Percentiles rank a stretch among this genome's conserved stretches.
Evolutionary conservation across 2,797 vertebrate genomes (phyloP).

Genomic region (Lacerta agilis): DNA sequence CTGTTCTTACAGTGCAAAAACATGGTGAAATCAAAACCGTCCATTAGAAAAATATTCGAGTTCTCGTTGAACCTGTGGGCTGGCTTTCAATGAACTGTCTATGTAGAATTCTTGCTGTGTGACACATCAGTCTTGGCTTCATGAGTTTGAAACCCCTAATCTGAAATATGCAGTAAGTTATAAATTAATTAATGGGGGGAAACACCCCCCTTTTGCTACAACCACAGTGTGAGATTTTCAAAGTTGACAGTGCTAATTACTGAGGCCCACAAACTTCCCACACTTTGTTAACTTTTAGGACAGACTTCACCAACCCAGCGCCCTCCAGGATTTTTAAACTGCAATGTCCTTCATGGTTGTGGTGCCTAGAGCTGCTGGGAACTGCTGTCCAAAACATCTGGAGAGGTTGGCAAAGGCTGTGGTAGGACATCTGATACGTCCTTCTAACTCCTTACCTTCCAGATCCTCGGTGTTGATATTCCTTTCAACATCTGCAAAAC

Average conservation of each 20-base stretch:
- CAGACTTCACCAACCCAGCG: too few species aligned
- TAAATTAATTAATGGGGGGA: conserved; percentile 17
- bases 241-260: conserved; percentile 14
- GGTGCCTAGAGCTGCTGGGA: too few species aligned
- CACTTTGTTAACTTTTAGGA: background rate
- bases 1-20: conserved; percentile 32
- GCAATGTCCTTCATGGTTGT: too few species aligned
- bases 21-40: conserved; percentile 44
- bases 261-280: conserved; percentile 23
- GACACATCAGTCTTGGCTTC: conserved; percentile 60
- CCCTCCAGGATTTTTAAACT: too few species aligned
- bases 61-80: conserved; percentile 36
- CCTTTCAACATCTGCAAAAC: conserved; percentile 72
- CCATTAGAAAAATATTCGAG: conserved; percentile 14
- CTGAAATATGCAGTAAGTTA: conserved; percentile 11
- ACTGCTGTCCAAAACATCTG: too few species aligned
- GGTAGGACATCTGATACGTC: conserved; percentile 48
- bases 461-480: conserved; percentile 31
- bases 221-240: conserved; percentile 38
- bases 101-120: conserved; percentile 58
- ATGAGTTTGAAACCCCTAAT: conserved; percentile 50
- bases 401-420: background rate
- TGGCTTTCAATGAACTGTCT: conserved; percentile 56
- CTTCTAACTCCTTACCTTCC: conserved; percentile 34
- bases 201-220: background rate